Evolutionary conservation across 2,888 invertebrate genomes (phyloP), one percentile per base, ranked within the genome.

Genomic region (Ormyrus nitidulus): DNA sequence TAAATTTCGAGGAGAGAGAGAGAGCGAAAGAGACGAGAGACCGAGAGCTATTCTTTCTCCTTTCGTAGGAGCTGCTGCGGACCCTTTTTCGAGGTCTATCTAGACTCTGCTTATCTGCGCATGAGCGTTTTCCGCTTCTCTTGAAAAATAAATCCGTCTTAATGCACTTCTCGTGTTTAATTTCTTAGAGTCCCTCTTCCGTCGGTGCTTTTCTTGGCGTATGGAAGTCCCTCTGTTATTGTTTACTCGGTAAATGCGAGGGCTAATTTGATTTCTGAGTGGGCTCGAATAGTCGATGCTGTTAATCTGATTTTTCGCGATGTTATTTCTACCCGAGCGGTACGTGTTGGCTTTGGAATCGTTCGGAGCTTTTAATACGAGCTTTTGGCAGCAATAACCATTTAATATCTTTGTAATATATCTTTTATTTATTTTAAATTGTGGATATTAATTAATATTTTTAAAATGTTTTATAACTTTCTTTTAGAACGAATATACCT

Each of bases 161-260:
- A 81, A 81, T 78, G 81, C 77, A 78, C 77, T 74, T 78, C 65
- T 78, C 64, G 81, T 81, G 81, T 81, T 78, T 80, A 77, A 78
- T 77, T 81, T 77, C 70, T 74, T 61, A 62, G 74, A 61, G 19
- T 72, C 19, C 4, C 34, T 34, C 34, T 34, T 34, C 34, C 34
- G 4, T 34, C 34, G 34, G 34, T 34, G 34, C 34, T 34, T 34
- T 34, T 34, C 34, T 34, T 34, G 34, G 34, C 34, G 34, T 34
- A 34, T 34, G 34, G 4, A 10, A 7, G 19, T 9, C 7, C 19
- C 54, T 70, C 58, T 65, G 48, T 71, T 79, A 75, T 79, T 66
- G 54, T 66, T 70, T 61, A 62, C 13, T 9, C 44, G 19, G 54
- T 8, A 19, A 51, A 62, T 13, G 34, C 4, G 4, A 19, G 64